Evolutionary conservation across 53 echinoderm and acorn worm species (phyloP), one percentile per base, ranked within the genome.

Genomic region (Pentamera pediparva): DNA sequence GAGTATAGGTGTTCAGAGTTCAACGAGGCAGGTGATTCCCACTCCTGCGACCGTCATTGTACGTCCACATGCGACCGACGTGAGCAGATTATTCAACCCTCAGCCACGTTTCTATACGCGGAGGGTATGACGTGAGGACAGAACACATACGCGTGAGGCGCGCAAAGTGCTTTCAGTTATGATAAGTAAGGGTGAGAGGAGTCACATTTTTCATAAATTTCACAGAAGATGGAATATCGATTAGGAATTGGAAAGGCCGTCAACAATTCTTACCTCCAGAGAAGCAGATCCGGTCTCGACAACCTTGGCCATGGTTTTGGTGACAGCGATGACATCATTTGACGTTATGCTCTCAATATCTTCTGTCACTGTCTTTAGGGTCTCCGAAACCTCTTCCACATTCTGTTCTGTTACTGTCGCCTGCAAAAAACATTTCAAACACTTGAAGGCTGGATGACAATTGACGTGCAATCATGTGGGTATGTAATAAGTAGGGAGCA

Each of bases 351-450:
- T 64, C 3, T 62, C 56, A 3, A 72, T 36, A n/a, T 78, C 67
- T 31, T 28, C 58, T 0, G 87, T 87, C 13, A 82, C 39, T 27
- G 62, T 64, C 19, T 61, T 74, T 19, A 87, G 73, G 49, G 69
- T 56, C 55, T 69, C 21, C 2, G 82, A 72, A 0, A 87, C 57
- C 30, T 82, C 82, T 53, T 76, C 87, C 6, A 78, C 87, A 25
- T 87, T 87, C 33, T 77, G 78, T 10, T 39, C 50, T 3, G 78
- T 87, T 1, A 87, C 82, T 5, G 63, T 54, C 1, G 78, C 56
- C 87, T 87, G 56, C 25, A 53, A 32, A 21, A 39, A 36, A 33
- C 0, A 35, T 32, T 31, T 32, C 35, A 3, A 28, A 15, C n/a
- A 33, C 30, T 11, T 1, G 47, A 45, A 15, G 12, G n/a, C 47